These are phyloP conservation scores for Oxyteleia sp. DNA, from an alignment of 2,888 invertebrate species.

Conservation along the genomic window DNA sequence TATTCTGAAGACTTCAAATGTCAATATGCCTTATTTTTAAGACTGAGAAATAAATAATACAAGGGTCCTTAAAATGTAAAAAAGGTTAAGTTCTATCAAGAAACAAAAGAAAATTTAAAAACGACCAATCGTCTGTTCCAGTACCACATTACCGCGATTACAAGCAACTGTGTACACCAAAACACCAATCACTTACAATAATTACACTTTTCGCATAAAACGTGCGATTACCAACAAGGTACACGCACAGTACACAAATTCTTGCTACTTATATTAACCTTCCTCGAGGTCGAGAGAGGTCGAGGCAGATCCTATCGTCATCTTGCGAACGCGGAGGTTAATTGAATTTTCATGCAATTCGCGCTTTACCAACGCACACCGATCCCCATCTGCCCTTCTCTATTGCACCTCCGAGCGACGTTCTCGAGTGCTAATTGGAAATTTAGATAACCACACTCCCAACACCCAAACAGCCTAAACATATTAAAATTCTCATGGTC, in stretches of 20 bases:
- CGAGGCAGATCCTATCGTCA: conserved; percentile 53
- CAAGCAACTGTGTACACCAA: not conserved
- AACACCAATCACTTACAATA: conserved; percentile 2
- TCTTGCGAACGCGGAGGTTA: conserved; percentile 59
- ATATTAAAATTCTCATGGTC: conserved; percentile 36
- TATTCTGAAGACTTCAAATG: too few relatives aligned
- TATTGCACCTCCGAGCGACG: conserved; percentile 46
- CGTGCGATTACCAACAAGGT: conserved; percentile 16
- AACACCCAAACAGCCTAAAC: conserved; percentile 14
- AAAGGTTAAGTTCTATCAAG: too few relatives aligned
- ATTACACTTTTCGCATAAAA: conserved; percentile 21
- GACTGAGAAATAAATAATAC: too few relatives aligned
- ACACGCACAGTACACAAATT: conserved; percentile 48
- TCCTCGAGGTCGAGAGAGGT: conserved; percentile 28
- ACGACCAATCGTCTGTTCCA: too few relatives aligned
- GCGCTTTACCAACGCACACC: conserved; percentile 44
- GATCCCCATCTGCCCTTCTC: conserved; percentile 43
- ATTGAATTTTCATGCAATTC: conserved; percentile 72
- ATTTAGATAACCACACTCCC: conserved; percentile 51
- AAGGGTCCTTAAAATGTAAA: too few relatives aligned
- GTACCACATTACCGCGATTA: not conserved
- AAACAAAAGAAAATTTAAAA: too few relatives aligned
- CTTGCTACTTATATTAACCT: conserved; percentile 52
- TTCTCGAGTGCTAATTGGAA: conserved; percentile 61
- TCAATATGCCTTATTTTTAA: too few relatives aligned